phyloP scores from a whole-genome alignment of 2,888 invertebrate genomes.

The Eupithecia tripunctaria region DNA sequence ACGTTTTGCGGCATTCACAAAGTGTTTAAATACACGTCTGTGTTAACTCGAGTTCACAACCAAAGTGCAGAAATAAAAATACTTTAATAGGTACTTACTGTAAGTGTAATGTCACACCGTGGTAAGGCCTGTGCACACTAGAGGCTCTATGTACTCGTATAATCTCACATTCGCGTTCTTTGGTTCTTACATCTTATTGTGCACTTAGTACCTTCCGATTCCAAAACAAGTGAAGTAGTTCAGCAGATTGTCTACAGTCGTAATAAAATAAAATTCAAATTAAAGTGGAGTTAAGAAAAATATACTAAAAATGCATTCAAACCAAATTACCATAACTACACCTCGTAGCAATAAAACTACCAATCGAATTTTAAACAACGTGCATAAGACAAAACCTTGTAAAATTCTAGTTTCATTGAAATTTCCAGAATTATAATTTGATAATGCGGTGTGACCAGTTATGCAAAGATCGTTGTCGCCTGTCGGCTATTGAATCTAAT shows the following conservation, averaged over 20 bases:
- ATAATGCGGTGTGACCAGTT: slow-evolving; percentile 22
- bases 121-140: slow-evolving; percentile 22
- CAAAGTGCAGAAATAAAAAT: slow-evolving; percentile 38
- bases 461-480: slow-evolving; percentile 25
- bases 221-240: background rate
- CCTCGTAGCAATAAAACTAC: background rate
- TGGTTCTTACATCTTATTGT: background rate
- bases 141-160: background rate
- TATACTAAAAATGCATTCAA: background rate
- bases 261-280: background rate
- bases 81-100: slow-evolving; percentile 6
- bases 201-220: background rate
- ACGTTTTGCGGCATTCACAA: slow-evolving; percentile 37
- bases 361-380: slow-evolving; percentile 5
- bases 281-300: background rate
- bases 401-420: slow-evolving; percentile 16
- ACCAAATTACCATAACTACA: slow-evolving; percentile 8
- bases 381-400: slow-evolving; percentile 18
- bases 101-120: slow-evolving; percentile 39
- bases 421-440: slow-evolving; percentile 8
- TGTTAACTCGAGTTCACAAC: slow-evolving; percentile 25
- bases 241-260: background rate
- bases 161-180: background rate
- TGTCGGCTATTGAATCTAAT: slow-evolving; percentile 14
- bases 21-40: slow-evolving; percentile 21